phyloP scores from a whole-genome alignment of 2,888 invertebrate species.

The Thymelicus sylvestris region DNA sequence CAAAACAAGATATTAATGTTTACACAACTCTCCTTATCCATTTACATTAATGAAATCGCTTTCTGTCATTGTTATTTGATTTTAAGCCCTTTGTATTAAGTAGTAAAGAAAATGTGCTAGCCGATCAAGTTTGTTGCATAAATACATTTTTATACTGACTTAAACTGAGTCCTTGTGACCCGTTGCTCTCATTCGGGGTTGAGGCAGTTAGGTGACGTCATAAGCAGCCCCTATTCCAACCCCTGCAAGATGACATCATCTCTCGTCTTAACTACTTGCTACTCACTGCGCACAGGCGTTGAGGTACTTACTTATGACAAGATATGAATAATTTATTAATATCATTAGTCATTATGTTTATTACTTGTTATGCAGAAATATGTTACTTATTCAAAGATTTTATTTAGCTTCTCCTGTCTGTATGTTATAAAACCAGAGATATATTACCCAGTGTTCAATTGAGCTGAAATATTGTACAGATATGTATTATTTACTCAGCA shows the following conservation, averaged over 20 bases:
- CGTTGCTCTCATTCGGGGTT: conserved; percentile 15
- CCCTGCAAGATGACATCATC: conserved; percentile 39
- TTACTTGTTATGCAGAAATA: too few species aligned
- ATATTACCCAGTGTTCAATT: too few species aligned
- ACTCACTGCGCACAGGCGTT: conserved; percentile 19
- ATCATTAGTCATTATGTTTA: too few species aligned
- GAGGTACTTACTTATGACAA: too few species aligned
- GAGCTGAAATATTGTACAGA: too few species aligned
- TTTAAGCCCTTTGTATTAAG: conserved; percentile 51
- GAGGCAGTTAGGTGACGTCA: conserved; percentile 22
- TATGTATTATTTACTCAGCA: too few species aligned
- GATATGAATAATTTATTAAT: too few species aligned
- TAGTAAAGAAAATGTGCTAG: not conserved
- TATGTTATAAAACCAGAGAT: too few species aligned
- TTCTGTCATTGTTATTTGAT: conserved; percentile 59
- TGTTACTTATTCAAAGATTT: too few species aligned
- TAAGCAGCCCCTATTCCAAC: conserved; percentile 17
- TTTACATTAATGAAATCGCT: conserved; percentile 57
- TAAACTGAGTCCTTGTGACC: conserved; percentile 11
- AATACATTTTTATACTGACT: not conserved
- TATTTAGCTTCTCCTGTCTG: too few species aligned
- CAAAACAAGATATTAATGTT: conserved; percentile 70
- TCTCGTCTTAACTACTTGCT: conserved; percentile 15
- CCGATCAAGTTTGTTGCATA: not conserved
- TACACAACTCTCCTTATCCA: conserved; percentile 57